Conservation (phyloP, 2,113 vertebrate genomes). For the Hippolais icterina region DNA sequence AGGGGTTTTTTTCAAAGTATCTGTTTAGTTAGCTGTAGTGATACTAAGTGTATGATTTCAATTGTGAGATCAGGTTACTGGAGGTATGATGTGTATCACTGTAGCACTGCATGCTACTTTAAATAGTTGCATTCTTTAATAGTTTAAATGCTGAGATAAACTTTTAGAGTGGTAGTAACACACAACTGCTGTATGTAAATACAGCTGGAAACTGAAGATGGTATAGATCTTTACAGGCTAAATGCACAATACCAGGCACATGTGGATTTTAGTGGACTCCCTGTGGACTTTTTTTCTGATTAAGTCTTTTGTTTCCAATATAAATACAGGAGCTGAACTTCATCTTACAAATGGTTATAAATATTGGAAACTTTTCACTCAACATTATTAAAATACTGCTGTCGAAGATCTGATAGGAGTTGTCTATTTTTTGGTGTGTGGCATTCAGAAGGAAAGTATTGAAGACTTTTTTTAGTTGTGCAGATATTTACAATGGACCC, state of each 20-base stretch:
- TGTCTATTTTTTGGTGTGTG: background rate
- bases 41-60: background rate
- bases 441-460: background rate
- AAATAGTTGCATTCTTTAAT: background rate
- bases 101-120: background rate
- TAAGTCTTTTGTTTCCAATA: background rate
- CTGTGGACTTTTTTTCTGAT: background rate
- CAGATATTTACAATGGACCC: background rate
- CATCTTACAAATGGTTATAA: background rate
- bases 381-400: background rate
- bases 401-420: background rate
- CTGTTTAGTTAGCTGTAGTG: background rate
- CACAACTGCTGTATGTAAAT: background rate
- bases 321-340: background rate
- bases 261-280: background rate
- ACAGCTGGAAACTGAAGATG: background rate
- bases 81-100: background rate
- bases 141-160: background rate
- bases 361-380: background rate
- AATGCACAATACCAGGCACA: background rate
- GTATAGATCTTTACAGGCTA: background rate
- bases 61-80: background rate
- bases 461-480: background rate
- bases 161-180: background rate
- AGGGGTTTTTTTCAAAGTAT: background rate